These are phyloP conservation scores for Proisotoma minuta DNA, from an alignment of 2,888 invertebrate genomes.

Conservation along the genomic window DNA sequence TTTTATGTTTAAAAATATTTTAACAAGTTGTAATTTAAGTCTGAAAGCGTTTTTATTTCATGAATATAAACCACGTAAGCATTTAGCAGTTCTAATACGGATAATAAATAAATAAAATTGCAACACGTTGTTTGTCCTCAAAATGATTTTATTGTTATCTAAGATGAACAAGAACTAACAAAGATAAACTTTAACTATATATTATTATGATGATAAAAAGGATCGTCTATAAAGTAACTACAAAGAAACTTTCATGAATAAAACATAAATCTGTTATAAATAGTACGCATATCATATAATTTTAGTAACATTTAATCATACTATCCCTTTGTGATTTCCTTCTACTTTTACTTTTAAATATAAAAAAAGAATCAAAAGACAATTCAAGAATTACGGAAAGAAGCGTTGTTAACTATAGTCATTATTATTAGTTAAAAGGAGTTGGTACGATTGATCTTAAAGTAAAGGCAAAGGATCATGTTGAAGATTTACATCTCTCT, in stretches of 20 bases:
- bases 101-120: constrained; percentile 2
- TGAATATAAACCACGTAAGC: background rate
- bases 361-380: too few relatives aligned
- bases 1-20: background rate
- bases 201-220: background rate
- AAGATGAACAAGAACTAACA: too few relatives aligned
- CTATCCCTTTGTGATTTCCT: too few relatives aligned
- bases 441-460: background rate
- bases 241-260: background rate
- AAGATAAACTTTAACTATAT: too few relatives aligned
- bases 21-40: background rate
- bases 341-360: too few relatives aligned
- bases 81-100: too few relatives aligned
- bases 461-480: background rate
- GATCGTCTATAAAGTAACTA: background rate
- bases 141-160: background rate
- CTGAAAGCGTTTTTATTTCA: background rate
- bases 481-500: background rate
- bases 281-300: too few relatives aligned
- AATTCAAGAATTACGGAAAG: too few relatives aligned
- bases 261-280: too few relatives aligned
- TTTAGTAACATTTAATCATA: too few relatives aligned
- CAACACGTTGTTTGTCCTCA: background rate
- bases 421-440: background rate
- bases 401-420: too few relatives aligned